A percentile compares a stretch with the other conserved stretches of the same genome.
Conservation (phyloP, 2,113 vertebrate genomes). For the Capreolus pygargus region DNA sequence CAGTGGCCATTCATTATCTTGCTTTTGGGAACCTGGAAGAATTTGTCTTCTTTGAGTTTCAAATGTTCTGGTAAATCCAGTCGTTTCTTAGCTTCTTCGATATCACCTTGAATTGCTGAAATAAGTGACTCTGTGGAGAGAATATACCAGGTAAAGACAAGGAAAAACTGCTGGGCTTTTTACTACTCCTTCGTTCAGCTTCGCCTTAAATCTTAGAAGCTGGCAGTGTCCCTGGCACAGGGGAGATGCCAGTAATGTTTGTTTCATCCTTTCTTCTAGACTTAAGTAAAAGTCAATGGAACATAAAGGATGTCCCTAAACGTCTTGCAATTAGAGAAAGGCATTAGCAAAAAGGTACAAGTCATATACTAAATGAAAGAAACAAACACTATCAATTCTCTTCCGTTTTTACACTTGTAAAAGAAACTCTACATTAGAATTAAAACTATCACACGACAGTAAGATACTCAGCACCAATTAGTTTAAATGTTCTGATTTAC, state of each 20-base stretch:
- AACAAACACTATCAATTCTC: not conserved
- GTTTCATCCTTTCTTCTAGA: not conserved
- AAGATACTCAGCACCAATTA: not conserved
- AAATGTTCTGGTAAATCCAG: constrained; percentile 92
- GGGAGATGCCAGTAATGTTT: not conserved
- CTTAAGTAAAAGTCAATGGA: not conserved
- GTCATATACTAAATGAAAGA: not conserved
- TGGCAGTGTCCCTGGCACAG: not conserved
- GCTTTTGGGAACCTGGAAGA: constrained; percentile 84
- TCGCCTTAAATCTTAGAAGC: not conserved
- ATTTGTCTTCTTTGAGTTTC: constrained; percentile 91
- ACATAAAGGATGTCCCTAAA: not conserved
- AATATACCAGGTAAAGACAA: not conserved
- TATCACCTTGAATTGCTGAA: constrained; percentile 91
- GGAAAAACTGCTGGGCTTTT: not conserved
- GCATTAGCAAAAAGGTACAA: not conserved
- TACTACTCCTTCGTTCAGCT: not conserved
- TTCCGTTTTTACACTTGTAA: not conserved
- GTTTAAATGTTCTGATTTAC: not conserved
- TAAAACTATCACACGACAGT: not conserved
- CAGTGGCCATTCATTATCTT: constrained; percentile 88
- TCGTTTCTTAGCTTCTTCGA: constrained; percentile 90
- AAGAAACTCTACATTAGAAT: not conserved
- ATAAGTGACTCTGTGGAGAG: constrained; percentile 89
- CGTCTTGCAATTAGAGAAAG: not conserved